Base-by-base conservation (phyloP, 37 sponge, comb jelly and placozoan genomes). In the Beroe ovata region DNA sequence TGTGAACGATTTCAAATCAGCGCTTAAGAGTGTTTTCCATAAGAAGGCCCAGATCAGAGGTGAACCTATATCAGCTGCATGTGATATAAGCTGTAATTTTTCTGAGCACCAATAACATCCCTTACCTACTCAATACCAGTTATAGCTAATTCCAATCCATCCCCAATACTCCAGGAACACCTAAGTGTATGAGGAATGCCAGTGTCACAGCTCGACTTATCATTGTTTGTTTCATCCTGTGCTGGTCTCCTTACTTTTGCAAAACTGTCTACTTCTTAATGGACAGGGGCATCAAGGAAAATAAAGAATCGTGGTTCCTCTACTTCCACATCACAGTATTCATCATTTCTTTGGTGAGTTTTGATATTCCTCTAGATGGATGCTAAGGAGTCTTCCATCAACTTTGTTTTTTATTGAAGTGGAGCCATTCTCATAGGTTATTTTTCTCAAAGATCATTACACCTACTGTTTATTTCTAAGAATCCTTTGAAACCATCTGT, bases 141-240 rank as follows among this genome's bases (percentile, higher is more conserved):
- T n/a, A n/a, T n/a, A n/a, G n/a, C n/a, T n/a, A n/a, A n/a, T n/a
- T n/a, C n/a, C n/a, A n/a, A n/a, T n/a, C n/a, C n/a, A n/a, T n/a
- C n/a, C n/a, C n/a, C n/a, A 63, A 58, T 22, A 22, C 54, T 40
- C 3, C 84, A 77, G 84, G 84, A 0, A 77, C 84, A 4, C 84
- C 84, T n/a, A 77, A 77, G 33, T 77, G 84, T 29, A 77, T 77
- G 84, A 22, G 84, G 23, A 77, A 77, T 41, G 84, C 84, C 25
- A 77, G 84, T 36, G 84, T 77, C 4, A 77, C 84, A 77, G 84
- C 84, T 16, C 84, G 84, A 14, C 84, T 77, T 11, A 77, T 77
- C 8, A 77, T 77, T 19, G 84, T 77, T 42, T 77, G 84, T 42
- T 77, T 77, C 54, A 42, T 77, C 41, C 54, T 39, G 23, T 77